Evolutionary conservation across 2,113 vertebrate species (phyloP).

Genomic region (Rafetus swinhoei): DNA sequence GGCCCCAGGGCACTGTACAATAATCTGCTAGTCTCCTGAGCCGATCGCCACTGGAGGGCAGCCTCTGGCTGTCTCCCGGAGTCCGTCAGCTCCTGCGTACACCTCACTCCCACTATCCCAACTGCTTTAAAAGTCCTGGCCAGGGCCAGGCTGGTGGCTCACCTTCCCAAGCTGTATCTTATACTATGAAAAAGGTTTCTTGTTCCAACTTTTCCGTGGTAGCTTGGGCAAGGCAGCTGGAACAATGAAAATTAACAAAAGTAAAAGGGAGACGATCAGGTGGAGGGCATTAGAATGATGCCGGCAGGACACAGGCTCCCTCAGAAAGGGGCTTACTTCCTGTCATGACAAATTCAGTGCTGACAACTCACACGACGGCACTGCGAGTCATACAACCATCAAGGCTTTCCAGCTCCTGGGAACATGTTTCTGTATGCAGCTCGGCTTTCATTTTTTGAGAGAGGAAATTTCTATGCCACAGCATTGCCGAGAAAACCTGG

Average conservation of each 20-base stretch:
- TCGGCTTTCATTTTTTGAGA: not conserved
- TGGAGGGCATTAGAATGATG: not conserved
- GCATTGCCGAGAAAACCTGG: not conserved
- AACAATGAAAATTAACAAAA: not conserved
- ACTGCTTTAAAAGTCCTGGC: not conserved
- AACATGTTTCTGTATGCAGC: not conserved
- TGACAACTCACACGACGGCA: not conserved
- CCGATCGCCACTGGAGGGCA: slow-evolving; percentile 51
- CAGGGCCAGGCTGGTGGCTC: slow-evolving; percentile 1
- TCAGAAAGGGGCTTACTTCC: not conserved
- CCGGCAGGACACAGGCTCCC: not conserved
- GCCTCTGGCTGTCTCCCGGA: not conserved
- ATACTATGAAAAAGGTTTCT: not conserved
- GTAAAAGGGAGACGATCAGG: not conserved
- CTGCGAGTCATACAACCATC: not conserved
- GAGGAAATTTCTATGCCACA: not conserved
- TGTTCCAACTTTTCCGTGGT: not conserved
- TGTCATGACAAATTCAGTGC: not conserved
- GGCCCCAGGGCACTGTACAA: not conserved
- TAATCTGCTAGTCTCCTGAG: not conserved
- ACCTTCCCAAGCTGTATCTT: not conserved
- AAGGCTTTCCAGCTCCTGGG: not conserved
- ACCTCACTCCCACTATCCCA: not conserved
- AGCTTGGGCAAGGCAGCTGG: not conserved
- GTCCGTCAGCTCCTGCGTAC: not conserved